These are phyloP conservation scores for Piaya cayana DNA, from an alignment of 2,113 vertebrate genomes.

Conservation along the genomic window DNA sequence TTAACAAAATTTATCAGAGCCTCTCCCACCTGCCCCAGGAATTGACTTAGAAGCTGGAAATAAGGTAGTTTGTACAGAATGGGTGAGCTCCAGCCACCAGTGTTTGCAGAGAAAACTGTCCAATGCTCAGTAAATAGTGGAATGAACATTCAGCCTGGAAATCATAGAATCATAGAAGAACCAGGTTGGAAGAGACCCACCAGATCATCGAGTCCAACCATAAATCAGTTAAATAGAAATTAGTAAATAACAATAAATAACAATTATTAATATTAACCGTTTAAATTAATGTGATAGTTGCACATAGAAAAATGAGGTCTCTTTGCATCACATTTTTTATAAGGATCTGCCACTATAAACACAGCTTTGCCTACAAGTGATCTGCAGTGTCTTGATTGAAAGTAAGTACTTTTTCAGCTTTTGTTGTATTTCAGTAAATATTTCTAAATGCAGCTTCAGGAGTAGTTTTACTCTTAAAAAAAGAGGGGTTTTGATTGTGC, in stretches of 20 bases:
- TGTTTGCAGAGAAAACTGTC: background rate
- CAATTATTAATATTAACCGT: background rate
- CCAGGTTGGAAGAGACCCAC: too few relatives aligned
- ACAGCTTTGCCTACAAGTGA: background rate
- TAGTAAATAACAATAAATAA: background rate
- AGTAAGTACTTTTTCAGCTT: background rate
- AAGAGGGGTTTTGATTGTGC: background rate
- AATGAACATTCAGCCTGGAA: background rate
- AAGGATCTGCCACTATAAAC: background rate
- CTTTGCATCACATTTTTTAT: background rate
- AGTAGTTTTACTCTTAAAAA: background rate
- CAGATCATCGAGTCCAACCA: too few relatives aligned
- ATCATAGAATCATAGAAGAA: too few relatives aligned
- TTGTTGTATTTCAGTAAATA: background rate
- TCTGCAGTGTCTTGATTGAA: background rate
- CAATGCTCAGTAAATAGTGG: background rate
- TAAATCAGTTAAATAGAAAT: background rate
- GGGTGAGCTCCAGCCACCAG: background rate
- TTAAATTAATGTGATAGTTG: background rate
- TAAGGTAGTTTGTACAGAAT: background rate
- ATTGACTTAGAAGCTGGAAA: background rate
- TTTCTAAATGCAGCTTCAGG: background rate
- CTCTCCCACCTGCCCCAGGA: background rate
- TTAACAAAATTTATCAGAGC: background rate
- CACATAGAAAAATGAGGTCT: background rate